phyloP scores from a whole-genome alignment of 2,888 invertebrate genomes.

The Idaea dimidiata region DNA sequence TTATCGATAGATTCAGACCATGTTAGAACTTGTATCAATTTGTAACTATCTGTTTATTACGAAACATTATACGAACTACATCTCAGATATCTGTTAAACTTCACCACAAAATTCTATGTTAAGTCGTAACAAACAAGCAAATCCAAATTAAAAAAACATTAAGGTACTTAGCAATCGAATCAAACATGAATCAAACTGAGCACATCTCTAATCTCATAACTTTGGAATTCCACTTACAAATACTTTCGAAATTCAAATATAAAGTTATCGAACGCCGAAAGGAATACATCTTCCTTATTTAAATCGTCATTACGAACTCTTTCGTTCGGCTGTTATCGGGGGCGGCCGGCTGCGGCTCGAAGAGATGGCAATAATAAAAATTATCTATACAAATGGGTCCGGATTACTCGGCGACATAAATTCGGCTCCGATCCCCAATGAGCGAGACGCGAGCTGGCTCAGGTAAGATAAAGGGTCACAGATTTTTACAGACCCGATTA shows the following conservation, averaged over 20 bases:
- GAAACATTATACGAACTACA: neutral
- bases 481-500: constrained; percentile 63
- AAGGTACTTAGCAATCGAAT: neutral
- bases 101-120: neutral
- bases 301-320: constrained; percentile 81
- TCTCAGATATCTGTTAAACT: neutral
- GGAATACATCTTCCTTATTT: constrained; percentile 80
- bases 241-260: constrained; percentile 66
- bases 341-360: constrained; percentile 71
- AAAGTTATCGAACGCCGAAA: constrained; percentile 70
- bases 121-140: neutral
- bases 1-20: neutral
- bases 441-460: constrained; percentile 63
- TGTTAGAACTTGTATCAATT: neutral
- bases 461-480: constrained; percentile 76
- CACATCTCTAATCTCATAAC: constrained; percentile 50
- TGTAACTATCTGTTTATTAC: no score
- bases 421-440: constrained; percentile 77
- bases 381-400: constrained; percentile 80
- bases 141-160: neutral
- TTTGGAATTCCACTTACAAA: constrained; percentile 59
- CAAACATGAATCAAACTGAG: constrained; percentile 24
- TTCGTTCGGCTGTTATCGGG: constrained; percentile 73
- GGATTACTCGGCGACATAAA: constrained; percentile 80
- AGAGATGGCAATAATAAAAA: constrained; percentile 81